These are phyloP conservation scores for Rhabdomys pumilio DNA, from an alignment of 2,797 vertebrate genomes.

Conservation along the genomic window DNA sequence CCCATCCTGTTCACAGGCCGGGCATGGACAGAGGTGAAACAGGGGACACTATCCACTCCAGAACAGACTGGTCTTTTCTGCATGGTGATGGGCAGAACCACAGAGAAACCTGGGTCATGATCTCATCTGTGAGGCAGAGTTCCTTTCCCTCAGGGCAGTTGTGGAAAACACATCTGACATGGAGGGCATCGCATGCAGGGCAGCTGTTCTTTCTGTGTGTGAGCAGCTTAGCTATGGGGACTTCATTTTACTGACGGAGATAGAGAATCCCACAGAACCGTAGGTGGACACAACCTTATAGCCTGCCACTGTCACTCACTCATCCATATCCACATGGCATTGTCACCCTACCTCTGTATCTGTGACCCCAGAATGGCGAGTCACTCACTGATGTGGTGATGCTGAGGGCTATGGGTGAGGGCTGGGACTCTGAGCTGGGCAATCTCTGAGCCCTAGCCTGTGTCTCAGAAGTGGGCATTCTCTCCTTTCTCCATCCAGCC, in stretches of 20 bases:
- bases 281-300: neutral
- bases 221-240: neutral
- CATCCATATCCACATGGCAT: neutral
- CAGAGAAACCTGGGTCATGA: neutral
- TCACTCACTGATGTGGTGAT: neutral
- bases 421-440: rapidly evolving
- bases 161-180: neutral
- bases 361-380: neutral
- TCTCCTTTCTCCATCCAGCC: rapidly evolving
- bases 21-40: neutral
- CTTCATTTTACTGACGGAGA: neutral
- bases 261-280: neutral
- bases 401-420: neutral
- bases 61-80: neutral
- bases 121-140: neutral
- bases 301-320: no score
- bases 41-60: neutral
- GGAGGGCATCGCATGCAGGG: neutral
- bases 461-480: no score
- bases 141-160: neutral
- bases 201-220: neutral
- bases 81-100: neutral
- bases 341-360: neutral
- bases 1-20: neutral
- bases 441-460: rapidly evolving